Conservation (phyloP, 2,888 invertebrate species). For the Allolobophora icterica region DNA sequence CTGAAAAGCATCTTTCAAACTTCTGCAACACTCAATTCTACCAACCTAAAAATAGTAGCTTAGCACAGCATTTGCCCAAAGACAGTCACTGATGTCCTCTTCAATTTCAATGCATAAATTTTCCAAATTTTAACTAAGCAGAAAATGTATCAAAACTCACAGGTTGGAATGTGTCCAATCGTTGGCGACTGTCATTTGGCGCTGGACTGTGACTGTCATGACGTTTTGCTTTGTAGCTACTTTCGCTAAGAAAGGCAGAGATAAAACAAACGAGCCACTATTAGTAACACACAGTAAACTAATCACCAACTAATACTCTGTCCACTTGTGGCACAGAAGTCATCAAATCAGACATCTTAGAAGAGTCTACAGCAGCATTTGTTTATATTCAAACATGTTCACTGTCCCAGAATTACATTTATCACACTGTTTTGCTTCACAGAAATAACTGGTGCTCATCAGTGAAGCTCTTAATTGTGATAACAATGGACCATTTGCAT, state of each 20-base stretch:
- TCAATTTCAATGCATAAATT: neutral
- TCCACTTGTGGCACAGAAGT: neutral
- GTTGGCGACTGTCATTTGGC: neutral
- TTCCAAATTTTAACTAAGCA: neutral
- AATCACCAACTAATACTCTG: neutral
- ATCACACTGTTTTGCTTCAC: no score
- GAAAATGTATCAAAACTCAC: neutral
- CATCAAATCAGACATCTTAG: neutral
- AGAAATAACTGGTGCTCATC: no score
- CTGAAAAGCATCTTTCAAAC: neutral
- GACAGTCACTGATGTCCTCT: neutral
- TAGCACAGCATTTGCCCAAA: no score
- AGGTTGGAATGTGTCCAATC: neutral
- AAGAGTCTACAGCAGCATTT: no score
- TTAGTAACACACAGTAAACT: neutral
- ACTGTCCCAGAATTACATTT: no score
- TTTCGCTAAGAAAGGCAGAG: neutral
- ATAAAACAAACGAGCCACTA: neutral
- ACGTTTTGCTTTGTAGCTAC: neutral
- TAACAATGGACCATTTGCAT: no score
- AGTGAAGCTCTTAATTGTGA: no score
- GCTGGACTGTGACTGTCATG: neutral
- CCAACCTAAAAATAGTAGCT: neutral
- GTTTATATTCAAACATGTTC: no score
- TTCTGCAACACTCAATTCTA: neutral